phyloP scores from a whole-genome alignment of 2,797 vertebrate species.

The Oceanodroma leucorhoa region DNA sequence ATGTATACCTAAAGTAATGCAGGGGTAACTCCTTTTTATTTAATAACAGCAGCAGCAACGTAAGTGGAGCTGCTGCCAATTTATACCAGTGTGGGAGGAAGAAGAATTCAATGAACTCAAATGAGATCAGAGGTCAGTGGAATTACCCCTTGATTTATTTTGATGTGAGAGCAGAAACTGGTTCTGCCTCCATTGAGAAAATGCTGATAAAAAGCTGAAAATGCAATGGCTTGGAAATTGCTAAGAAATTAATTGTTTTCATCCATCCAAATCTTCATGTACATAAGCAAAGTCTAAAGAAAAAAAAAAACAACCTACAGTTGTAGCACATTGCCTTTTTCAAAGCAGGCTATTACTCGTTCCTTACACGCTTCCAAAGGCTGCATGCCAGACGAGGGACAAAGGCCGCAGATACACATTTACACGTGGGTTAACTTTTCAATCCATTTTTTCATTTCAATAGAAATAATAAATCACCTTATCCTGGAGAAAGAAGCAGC shows the following conservation, averaged over 20 bases:
- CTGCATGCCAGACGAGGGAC: conserved; percentile 11
- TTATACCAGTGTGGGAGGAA: conserved; percentile 1
- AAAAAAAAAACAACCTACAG: not conserved
- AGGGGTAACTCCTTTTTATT: not conserved
- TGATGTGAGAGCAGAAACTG: conserved; percentile 6
- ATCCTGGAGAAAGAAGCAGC: conserved; percentile 62
- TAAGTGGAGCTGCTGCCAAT: conserved; percentile 2
- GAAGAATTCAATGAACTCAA: conserved; percentile 53
- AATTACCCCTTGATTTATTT: conserved; percentile 56
- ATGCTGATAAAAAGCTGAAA: conserved; percentile 26
- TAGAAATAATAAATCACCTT: conserved; percentile 73
- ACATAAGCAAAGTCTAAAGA: not conserved
- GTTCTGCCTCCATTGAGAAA: conserved; percentile 38
- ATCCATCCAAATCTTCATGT: not conserved
- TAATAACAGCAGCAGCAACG: not conserved
- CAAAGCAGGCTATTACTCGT: conserved; percentile 34
- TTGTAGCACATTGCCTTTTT: not conserved
- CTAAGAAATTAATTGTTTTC: conserved; percentile 32
- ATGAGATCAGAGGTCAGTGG: conserved; percentile 54
- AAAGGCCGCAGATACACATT: conserved; percentile 61
- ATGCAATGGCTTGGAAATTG: not conserved
- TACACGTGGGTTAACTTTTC: conserved; percentile 66
- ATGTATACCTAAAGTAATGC: not conserved
- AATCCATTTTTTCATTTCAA: conserved; percentile 67
- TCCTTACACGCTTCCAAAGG: conserved; percentile 44